phyloP scores from a whole-genome alignment of 2,113 vertebrate species.

The Tenebrosternarchus preto region DNA sequence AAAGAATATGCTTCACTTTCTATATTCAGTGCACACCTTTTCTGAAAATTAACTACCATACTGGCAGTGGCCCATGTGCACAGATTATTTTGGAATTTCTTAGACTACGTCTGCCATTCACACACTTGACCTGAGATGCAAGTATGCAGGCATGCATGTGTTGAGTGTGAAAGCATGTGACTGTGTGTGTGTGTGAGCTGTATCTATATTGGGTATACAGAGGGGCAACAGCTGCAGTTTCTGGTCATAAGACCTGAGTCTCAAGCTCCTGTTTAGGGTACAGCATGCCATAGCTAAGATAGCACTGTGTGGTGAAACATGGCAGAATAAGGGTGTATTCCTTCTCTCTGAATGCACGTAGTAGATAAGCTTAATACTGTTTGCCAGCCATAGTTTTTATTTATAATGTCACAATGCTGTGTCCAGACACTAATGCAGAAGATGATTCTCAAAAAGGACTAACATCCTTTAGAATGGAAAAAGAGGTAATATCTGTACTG shows the following conservation, averaged over 20 bases:
- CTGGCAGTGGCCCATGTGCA: neutral
- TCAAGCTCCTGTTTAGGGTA: constrained; percentile 3
- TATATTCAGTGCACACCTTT: neutral
- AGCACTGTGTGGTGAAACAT: constrained; percentile 33
- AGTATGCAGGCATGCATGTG: constrained; percentile 4
- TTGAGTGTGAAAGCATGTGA: constrained; percentile 8
- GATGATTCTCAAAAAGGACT: neutral
- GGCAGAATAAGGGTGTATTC: neutral
- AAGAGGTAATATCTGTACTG: too few relatives aligned
- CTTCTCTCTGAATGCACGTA: constrained; percentile 4
- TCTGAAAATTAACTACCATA: neutral
- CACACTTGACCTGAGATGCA: neutral
- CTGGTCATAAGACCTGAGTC: constrained; percentile 52
- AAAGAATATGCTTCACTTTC: neutral
- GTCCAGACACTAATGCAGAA: neutral
- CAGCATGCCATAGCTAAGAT: constrained; percentile 50
- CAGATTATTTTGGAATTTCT: neutral
- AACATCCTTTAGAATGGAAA: too few relatives aligned
- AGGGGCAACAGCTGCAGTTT: constrained; percentile 47
- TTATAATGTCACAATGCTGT: neutral
- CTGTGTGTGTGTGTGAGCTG: constrained; percentile 1
- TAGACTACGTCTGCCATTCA: neutral
- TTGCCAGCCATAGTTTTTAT: neutral
- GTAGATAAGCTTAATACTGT: neutral
- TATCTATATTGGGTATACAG: constrained; percentile 38